Evolutionary conservation across 2,888 invertebrate genomes (phyloP).

Genomic region (Campaea margaritaria): DNA sequence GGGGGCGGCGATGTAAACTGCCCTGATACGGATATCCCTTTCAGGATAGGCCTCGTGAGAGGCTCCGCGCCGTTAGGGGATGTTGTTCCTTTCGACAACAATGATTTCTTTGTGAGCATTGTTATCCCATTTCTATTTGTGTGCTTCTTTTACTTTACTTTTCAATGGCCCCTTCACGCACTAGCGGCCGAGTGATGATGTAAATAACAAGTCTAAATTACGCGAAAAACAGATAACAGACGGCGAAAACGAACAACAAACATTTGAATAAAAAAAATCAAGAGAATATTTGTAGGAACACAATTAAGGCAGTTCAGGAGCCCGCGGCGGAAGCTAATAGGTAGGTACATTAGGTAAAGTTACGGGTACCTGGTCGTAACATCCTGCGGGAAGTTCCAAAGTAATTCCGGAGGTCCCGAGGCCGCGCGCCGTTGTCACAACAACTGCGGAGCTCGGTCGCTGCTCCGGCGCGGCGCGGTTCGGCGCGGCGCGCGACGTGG

Average conservation of each 20-base stretch:
- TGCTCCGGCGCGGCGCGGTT: too few species aligned
- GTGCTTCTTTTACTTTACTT: background rate
- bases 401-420: background rate
- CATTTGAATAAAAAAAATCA: too few species aligned
- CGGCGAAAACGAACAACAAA: too few species aligned
- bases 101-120: slow-evolving; percentile 2
- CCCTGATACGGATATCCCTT: too few species aligned
- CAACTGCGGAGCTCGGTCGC: background rate
- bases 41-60: background rate
- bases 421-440: background rate
- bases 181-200: background rate
- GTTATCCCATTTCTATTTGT: background rate
- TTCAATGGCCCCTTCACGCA: background rate
- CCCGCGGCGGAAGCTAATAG: too few species aligned
- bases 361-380: background rate
- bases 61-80: background rate
- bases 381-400: background rate
- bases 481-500: too few species aligned
- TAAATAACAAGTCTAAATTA: too few species aligned
- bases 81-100: background rate
- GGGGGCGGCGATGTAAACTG: too few species aligned
- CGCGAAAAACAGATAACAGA: too few species aligned
- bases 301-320: too few species aligned
- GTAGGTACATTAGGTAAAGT: too few species aligned
- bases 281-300: too few species aligned